Evolutionary conservation across 2,888 invertebrate genomes (phyloP).

Genomic region (Bruchidius siliquastri): DNA sequence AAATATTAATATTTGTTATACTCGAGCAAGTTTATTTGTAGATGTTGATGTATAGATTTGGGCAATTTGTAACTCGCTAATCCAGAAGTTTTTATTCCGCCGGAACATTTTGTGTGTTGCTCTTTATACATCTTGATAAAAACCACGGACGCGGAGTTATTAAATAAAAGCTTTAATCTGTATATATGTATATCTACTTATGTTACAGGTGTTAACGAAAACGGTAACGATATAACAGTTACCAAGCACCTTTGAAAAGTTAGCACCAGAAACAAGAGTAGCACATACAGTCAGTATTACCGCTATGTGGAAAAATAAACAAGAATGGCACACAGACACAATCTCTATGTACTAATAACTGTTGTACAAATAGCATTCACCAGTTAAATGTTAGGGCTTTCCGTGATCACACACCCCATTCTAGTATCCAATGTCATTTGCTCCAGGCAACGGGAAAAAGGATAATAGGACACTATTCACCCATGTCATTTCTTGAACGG

Average conservation of each 20-base stretch:
- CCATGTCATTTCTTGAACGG: too few species aligned
- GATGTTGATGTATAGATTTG: conserved; percentile 28
- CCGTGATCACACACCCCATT: not conserved
- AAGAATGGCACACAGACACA: conserved; percentile 50
- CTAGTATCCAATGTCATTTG: too few species aligned
- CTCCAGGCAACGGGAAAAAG: conserved; percentile 26
- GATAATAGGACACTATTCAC: too few species aligned
- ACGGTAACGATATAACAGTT: conserved; percentile 20
- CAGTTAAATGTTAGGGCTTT: conserved; percentile 34
- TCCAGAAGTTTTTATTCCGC: conserved; percentile 1
- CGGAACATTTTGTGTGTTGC: conserved; percentile 1
- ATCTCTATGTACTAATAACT: conserved; percentile 29
- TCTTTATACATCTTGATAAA: not conserved
- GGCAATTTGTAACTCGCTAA: not conserved
- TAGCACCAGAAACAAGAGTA: conserved; percentile 23
- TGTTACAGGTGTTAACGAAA: conserved; percentile 20
- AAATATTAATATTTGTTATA: conserved; percentile 28
- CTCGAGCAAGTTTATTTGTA: conserved; percentile 21
- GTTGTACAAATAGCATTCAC: conserved; percentile 48
- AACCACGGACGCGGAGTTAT: conserved; percentile 10
- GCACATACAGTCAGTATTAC: conserved; percentile 11
- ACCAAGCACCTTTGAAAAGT: conserved; percentile 23
- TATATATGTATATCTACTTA: conserved; percentile 13
- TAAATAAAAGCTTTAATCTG: conserved; percentile 10
- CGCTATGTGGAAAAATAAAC: conserved; percentile 14